Conservation (phyloP, 2,113 vertebrate species). For the Aramus guarauna region DNA sequence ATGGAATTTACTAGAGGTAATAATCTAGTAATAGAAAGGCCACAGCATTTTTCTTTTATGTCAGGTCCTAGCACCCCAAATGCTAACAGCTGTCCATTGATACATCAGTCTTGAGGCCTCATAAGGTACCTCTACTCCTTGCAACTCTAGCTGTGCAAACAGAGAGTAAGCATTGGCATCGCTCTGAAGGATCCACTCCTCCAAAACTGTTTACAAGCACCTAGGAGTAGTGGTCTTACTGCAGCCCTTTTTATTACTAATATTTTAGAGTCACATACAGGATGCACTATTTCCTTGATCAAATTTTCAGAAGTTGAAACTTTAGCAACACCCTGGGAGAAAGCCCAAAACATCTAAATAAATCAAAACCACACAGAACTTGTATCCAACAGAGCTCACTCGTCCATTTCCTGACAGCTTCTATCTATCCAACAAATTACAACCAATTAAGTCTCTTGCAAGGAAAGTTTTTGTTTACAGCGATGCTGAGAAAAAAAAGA, state of each 20-base stretch:
- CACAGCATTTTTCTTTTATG: neutral
- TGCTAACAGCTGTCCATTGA: neutral
- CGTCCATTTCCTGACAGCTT: neutral
- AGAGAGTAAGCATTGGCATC: neutral
- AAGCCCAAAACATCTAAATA: neutral
- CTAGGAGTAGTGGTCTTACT: neutral
- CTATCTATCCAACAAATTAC: slow-evolving; percentile 5
- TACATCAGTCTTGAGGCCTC: neutral
- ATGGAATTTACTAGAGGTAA: neutral
- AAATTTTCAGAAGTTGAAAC: neutral
- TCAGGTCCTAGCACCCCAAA: neutral
- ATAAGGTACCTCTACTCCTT: neutral
- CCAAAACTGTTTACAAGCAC: neutral
- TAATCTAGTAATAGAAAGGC: neutral
- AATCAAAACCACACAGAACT: neutral
- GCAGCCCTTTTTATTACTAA: neutral
- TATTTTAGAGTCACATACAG: neutral
- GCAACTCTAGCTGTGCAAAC: neutral
- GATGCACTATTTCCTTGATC: neutral
- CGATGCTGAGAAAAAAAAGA: neutral
- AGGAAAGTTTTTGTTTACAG: neutral
- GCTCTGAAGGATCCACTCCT: neutral
- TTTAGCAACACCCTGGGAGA: neutral
- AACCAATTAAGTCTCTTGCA: slow-evolving; percentile 7
- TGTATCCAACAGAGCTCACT: neutral